A percentile compares a stretch with the other conserved stretches of the same genome.
Evolutionary conservation across 2,888 invertebrate genomes (phyloP).

Genomic region (Pollenia griseotomentosa): DNA sequence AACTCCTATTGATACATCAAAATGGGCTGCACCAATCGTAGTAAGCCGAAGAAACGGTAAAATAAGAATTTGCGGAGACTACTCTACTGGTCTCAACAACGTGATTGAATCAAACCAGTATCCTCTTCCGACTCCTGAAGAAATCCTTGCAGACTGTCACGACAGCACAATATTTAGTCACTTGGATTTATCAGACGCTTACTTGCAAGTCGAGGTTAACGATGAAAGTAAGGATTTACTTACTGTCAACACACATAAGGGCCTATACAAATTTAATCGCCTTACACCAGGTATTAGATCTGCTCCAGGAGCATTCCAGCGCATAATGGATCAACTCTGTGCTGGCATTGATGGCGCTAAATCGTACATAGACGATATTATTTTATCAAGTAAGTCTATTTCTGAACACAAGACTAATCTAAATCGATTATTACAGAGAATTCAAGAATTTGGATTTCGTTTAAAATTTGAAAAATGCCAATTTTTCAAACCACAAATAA

Average conservation of each 20-base stretch:
- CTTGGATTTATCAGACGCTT: conserved; percentile 74
- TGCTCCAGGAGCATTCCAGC: conserved; percentile 71
- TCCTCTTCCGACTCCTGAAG: conserved; percentile 50
- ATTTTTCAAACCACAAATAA: background rate
- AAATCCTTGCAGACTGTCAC: conserved; percentile 13
- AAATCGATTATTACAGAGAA: background rate
- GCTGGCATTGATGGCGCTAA: conserved; percentile 55
- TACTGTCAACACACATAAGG: conserved; percentile 70
- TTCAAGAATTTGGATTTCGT: background rate
- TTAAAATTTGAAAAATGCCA: background rate
- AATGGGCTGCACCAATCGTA: conserved; percentile 73
- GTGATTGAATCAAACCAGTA: conserved; percentile 72
- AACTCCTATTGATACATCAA: conserved; percentile 68
- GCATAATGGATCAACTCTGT: conserved; percentile 68
- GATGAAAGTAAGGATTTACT: conserved; percentile 40
- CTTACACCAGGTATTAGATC: conserved; percentile 73
- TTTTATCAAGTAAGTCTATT: conserved; percentile 43
- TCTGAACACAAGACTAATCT: no score
- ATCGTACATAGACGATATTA: conserved; percentile 71
- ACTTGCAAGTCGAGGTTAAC: conserved; percentile 71
- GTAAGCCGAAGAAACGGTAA: conserved; percentile 60
- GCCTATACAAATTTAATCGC: conserved; percentile 65
- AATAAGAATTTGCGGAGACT: conserved; percentile 74
- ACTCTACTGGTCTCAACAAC: conserved; percentile 72
- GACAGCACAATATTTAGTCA: conserved; percentile 29